Evolutionary conservation across 2,888 invertebrate genomes (phyloP), one percentile per base, ranked within the genome.

Genomic region (Leucophenga montana): DNA sequence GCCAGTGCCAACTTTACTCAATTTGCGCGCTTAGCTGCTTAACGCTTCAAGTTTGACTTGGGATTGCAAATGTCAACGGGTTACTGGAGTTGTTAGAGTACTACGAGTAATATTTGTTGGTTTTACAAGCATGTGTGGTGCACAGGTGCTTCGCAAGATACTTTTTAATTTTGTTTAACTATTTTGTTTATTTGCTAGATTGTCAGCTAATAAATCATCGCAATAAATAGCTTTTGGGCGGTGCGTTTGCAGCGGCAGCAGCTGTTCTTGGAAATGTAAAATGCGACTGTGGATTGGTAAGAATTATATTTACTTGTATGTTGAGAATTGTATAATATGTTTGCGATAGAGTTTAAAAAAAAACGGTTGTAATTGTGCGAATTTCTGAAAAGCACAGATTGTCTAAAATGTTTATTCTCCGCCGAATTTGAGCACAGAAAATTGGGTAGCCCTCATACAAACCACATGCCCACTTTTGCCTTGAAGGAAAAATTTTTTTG

Each of bases 21-120:
- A 50, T 50, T 50, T 50, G 50, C 6, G 50, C 6, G 18, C 18
- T 50, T 18, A 50, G n/a, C n/a, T 16, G 18, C 18, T 50, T 18
- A 50, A 50, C n/a, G 39, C 39, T 39, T 5, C 2, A n/a, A 46
- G 14, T 3, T n/a, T 46, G 16, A 50, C n/a, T 50, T 50, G 5
- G 50, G 2, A 50, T 50, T 50, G 62, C 62, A 64, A 64, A 64
- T 64, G 62, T 64, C 62, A 64, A 64, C 48, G 48, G 62, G 62
- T 64, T 48, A 48, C 62, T 64, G 27, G 48, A 61, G 44, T 61
- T 61, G 61, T 48, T 50, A 50, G 50, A 50, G 50, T 13, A 13
- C 13, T n/a, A 1, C 1, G 8, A 39, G 50, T n/a, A n/a, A n/a
- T n/a, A n/a, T n/a, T n/a, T n/a, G n/a, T 16, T 48, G 16, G 48